Evolutionary conservation across 1,140 invertebrate genomes (phyloP).

Genomic region (Cydia amplana): DNA sequence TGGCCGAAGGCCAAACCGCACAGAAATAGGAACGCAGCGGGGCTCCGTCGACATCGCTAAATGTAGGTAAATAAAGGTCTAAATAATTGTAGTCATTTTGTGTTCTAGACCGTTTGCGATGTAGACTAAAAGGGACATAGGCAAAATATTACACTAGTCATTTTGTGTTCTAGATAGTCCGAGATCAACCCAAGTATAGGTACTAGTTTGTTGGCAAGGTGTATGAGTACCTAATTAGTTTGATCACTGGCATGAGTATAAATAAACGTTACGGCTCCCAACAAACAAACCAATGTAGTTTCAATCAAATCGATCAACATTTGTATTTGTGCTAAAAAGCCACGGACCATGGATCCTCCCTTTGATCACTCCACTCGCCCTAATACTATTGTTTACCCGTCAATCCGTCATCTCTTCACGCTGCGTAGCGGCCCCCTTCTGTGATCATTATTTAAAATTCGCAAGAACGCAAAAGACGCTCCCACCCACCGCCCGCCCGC

Average conservation of each 20-base stretch:
- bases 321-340: neutral
- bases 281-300: neutral
- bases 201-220: too few relatives aligned
- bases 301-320: neutral
- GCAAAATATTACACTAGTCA: too few relatives aligned
- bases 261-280: neutral
- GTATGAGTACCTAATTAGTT: neutral
- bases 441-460: conserved; percentile 35
- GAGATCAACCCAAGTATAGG: too few relatives aligned
- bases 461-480: conserved; percentile 50
- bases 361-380: neutral
- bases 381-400: conserved; percentile 26
- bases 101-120: too few relatives aligned
- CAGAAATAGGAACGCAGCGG: too few relatives aligned
- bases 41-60: too few relatives aligned
- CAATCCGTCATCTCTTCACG: conserved; percentile 15
- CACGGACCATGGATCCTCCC: neutral
- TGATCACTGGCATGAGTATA: neutral
- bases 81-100: too few relatives aligned
- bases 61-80: too few relatives aligned
- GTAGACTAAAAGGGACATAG: too few relatives aligned
- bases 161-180: too few relatives aligned
- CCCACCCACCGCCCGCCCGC: conserved; percentile 74
- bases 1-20: too few relatives aligned
- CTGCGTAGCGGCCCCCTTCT: conserved; percentile 11